Conservation (phyloP, 1,140 invertebrate species). For the Drosophila aff. region DNA sequence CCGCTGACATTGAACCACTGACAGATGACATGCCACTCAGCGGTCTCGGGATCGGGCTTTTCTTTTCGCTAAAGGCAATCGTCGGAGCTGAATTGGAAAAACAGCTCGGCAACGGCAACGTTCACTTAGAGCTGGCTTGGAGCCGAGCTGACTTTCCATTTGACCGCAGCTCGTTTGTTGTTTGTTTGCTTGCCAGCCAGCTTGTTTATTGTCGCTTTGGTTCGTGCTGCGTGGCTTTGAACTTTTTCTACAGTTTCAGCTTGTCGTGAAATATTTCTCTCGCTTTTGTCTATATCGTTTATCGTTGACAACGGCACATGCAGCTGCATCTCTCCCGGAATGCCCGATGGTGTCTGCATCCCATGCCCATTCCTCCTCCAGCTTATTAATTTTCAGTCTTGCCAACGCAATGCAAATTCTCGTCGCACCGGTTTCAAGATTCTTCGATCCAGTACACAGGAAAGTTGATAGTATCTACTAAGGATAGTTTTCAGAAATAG, state of each 20-base stretch:
- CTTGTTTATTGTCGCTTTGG: conserved; percentile 65
- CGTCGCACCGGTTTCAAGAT: conserved; percentile 57
- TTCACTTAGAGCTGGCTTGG: conserved; percentile 34
- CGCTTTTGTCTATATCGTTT: conserved; percentile 31
- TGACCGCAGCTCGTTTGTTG: conserved; percentile 71
- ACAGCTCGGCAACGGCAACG: conserved; percentile 52
- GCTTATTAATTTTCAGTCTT: conserved; percentile 45
- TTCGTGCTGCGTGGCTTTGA: conserved; percentile 70
- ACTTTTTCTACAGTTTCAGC: conserved; percentile 46
- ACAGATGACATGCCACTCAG: conserved; percentile 12
- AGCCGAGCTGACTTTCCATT: conserved; percentile 74
- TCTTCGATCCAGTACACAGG: background rate
- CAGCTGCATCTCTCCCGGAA: conserved; percentile 36
- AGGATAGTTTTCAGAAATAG: no score
- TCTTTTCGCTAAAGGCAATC: conserved; percentile 43
- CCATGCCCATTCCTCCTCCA: background rate
- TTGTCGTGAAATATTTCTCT: conserved; percentile 60
- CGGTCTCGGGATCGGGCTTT: conserved; percentile 18
- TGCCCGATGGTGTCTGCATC: background rate
- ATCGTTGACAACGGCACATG: conserved; percentile 52
- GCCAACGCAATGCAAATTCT: conserved; percentile 54
- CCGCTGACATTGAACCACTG: conserved; percentile 52
- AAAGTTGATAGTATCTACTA: background rate
- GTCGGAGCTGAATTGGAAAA: conserved; percentile 65
- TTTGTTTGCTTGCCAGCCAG: conserved; percentile 39